Conservation (phyloP, 2,113 vertebrate species). For the Entosphenus tridentatus region DNA sequence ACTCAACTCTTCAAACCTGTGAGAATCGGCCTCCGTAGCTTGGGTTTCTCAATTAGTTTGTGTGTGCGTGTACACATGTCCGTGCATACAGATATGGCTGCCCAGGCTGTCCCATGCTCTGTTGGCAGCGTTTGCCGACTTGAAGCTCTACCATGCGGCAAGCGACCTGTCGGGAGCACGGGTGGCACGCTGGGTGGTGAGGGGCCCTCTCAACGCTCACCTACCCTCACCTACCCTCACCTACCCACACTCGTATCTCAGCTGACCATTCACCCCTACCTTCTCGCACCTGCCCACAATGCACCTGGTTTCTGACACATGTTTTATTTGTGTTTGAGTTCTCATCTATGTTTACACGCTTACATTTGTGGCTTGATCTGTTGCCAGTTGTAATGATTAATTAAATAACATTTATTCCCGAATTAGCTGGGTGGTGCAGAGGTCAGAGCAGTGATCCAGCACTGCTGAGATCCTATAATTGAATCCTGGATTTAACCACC, state of each 20-base stretch:
- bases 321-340: neutral
- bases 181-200: conserved; percentile 51
- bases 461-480: neutral
- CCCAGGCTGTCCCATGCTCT: conserved; percentile 50
- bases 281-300: too few species aligned
- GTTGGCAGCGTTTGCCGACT: conserved; percentile 50
- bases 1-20: too few species aligned
- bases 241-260: too few species aligned
- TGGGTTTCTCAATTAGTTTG: too few species aligned
- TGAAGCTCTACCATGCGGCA: conserved; percentile 45
- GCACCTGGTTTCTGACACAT: too few species aligned
- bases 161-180: conserved; percentile 31
- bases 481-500: conserved; percentile 3
- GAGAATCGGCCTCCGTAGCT: too few species aligned
- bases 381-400: too few species aligned
- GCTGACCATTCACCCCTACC: too few species aligned
- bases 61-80: too few species aligned
- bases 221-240: too few species aligned
- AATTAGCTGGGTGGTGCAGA: neutral
- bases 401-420: too few species aligned
- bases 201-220: conserved; percentile 8
- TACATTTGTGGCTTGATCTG: too few species aligned
- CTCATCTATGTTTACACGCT: neutral
- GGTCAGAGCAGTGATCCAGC: neutral
- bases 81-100: conserved; percentile 41